Base-by-base conservation (phyloP, 2,888 invertebrate genomes). In the Parasteatoda lunata region DNA sequence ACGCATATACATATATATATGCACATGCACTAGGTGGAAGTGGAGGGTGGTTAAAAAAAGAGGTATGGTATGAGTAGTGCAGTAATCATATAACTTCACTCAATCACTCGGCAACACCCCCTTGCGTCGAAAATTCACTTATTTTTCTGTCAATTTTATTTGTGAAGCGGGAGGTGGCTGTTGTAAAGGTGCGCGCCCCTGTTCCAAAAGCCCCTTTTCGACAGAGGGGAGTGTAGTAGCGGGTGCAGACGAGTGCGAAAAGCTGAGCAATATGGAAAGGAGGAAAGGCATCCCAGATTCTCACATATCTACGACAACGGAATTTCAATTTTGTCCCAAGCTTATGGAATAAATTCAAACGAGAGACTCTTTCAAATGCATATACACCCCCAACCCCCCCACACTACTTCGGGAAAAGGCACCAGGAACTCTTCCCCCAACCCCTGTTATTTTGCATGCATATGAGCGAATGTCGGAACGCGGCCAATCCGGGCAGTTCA, bases 301-400 rank as follows among this genome's bases (percentile, higher is more conserved):
- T 87, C 82, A 75, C 87, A 81, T 77, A 77, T 82, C 72, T 82
- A 87, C 87, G 87, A 87, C 87, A 87, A 87, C 87, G 87, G 87
- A 87, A 87, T 87, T 87, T 87, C 87, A 87, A 87, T 87, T 87
- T 87, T 87, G 87, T 87, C 82, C 85, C 82, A 64, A 83, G 87
- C 87, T 87, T 87, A 87, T 87, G 82, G 87, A 87, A 87, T 87
- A 87, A 88, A 88, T 88, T 88, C 87, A 83, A 88, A 88, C 87
- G 82, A 88, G 87, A 88, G 82, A 83, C 87, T 88, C 83, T 88
- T 83, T 83, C 73, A 88, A 83, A 83, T 83, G 83, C 83, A 88
- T 88, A 88, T 83, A 88, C 83, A 83, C 83, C 72, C 73, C 71
- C 72, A 69, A 47, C 48, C 65, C 69, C 30, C 11, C 59, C 78